phyloP scores from a whole-genome alignment of 2,113 vertebrate species.

The Myotis davidii region DNA sequence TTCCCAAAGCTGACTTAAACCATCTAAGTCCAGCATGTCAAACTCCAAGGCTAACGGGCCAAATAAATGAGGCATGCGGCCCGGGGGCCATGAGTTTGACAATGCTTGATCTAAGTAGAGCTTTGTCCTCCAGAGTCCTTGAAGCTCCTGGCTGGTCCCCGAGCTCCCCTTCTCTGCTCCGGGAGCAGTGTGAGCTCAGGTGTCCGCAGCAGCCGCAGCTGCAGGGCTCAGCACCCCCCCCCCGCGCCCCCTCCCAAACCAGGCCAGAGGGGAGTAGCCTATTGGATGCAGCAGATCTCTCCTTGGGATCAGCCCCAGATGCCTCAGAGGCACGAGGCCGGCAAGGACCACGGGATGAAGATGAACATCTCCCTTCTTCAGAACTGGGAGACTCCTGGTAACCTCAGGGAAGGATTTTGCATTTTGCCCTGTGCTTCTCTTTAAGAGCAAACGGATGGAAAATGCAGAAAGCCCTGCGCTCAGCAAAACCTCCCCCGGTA shows the following conservation, averaged over 20 bases:
- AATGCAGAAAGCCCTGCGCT: constrained; percentile 60
- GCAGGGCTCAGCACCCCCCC: neutral
- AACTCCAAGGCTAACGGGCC: too few species aligned
- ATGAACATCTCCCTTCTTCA: neutral
- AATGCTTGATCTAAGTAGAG: too few species aligned
- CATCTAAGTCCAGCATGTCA: too few species aligned
- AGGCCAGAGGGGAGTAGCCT: neutral
- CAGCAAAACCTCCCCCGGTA: constrained; percentile 66
- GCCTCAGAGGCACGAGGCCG: neutral
- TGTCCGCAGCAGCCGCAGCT: rapidly evolving
- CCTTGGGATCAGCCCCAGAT: neutral
- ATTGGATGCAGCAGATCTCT: neutral
- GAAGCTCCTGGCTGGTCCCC: neutral
- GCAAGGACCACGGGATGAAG: rapidly evolving
- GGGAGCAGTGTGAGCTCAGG: neutral
- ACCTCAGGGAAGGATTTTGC: constrained; percentile 3
- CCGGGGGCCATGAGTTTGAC: too few species aligned
- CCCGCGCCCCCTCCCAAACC: rapidly evolving
- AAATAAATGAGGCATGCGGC: too few species aligned
- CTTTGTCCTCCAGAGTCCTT: too few species aligned
- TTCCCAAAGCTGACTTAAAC: neutral
- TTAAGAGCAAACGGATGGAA: constrained; percentile 63
- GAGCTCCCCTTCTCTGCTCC: neutral
- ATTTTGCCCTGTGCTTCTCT: constrained; percentile 58
- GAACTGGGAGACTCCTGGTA: constrained; percentile 22